A percentile compares a stretch with the other conserved stretches of the same genome.
Evolutionary conservation across 1,140 invertebrate species (phyloP).

Genomic region (Sycophila sp.): DNA sequence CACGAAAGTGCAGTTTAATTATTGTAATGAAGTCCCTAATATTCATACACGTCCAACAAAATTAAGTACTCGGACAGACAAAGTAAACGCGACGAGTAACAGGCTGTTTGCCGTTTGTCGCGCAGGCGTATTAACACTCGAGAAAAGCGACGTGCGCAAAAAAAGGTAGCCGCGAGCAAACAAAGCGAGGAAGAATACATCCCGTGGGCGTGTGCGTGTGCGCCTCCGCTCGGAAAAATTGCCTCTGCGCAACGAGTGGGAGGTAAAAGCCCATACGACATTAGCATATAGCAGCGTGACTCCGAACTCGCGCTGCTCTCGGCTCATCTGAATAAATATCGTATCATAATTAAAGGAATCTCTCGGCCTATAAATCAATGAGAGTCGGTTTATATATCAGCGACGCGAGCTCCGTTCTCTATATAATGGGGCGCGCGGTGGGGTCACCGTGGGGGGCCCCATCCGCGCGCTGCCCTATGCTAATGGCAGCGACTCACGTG

Average conservation of each 20-base stretch:
- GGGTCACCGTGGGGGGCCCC: conserved; percentile 51
- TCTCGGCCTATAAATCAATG: conserved; percentile 59
- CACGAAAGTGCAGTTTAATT: too few species aligned
- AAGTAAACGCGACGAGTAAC: not conserved
- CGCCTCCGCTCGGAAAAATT: not conserved
- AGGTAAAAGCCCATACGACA: conserved; percentile 40
- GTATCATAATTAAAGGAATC: conserved; percentile 64
- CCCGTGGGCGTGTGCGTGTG: not conserved
- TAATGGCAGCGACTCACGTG: conserved; percentile 58
- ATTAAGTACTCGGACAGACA: not conserved
- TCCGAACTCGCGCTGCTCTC: conserved; percentile 23
- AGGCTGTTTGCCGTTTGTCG: not conserved
- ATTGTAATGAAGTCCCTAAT: too few species aligned
- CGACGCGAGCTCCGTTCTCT: conserved; percentile 40
- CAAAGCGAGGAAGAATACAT: not conserved
- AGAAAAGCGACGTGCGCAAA: not conserved
- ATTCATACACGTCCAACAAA: not conserved
- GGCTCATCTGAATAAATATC: conserved; percentile 64
- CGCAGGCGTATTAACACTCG: not conserved
- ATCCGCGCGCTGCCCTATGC: conserved; percentile 46
- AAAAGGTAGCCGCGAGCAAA: not conserved
- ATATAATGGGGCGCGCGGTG: conserved; percentile 1
- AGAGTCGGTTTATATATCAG: conserved; percentile 60
- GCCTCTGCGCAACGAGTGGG: conserved; percentile 32
- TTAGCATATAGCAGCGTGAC: conserved; percentile 61